Evolutionary conservation across 2,113 vertebrate species (phyloP).

Genomic region (Copsychus sechellarum): DNA sequence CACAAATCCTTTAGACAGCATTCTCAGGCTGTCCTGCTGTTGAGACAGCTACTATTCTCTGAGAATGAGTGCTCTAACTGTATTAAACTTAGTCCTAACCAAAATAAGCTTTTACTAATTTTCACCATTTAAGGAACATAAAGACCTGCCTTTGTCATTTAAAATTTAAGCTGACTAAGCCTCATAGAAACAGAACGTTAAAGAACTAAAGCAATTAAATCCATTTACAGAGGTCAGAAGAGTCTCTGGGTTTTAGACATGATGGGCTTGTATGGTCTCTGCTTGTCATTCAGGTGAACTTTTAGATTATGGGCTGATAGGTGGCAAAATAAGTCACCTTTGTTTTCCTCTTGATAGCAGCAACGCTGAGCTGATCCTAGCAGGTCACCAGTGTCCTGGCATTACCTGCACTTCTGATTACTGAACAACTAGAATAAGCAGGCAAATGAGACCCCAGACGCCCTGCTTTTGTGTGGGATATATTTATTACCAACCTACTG

Average conservation of each 20-base stretch:
- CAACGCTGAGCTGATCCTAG: neutral
- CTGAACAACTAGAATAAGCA: conserved; percentile 17
- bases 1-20: conserved; percentile 35
- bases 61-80: conserved; percentile 26
- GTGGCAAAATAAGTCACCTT: neutral
- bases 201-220: conserved; percentile 56
- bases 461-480: conserved; percentile 18
- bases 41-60: conserved; percentile 28
- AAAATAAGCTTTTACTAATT: conserved; percentile 69
- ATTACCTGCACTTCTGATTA: conserved; percentile 34
- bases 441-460: conserved; percentile 2
- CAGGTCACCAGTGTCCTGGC: neutral
- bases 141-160: conserved; percentile 63
- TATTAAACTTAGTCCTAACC: conserved; percentile 50
- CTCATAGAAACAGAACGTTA: conserved; percentile 43
- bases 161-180: conserved; percentile 59
- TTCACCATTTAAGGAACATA: conserved; percentile 60
- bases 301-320: neutral
- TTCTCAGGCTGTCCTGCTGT: conserved; percentile 55
- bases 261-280: neutral
- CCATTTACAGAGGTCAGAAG: conserved; percentile 61
- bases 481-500: conserved; percentile 58
- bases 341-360: neutral
- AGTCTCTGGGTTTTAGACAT: neutral
- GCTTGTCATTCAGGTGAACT: conserved; percentile 1